phyloP scores from a whole-genome alignment of 2,113 vertebrate genomes.

The Trichomycterus rosablanca region DNA sequence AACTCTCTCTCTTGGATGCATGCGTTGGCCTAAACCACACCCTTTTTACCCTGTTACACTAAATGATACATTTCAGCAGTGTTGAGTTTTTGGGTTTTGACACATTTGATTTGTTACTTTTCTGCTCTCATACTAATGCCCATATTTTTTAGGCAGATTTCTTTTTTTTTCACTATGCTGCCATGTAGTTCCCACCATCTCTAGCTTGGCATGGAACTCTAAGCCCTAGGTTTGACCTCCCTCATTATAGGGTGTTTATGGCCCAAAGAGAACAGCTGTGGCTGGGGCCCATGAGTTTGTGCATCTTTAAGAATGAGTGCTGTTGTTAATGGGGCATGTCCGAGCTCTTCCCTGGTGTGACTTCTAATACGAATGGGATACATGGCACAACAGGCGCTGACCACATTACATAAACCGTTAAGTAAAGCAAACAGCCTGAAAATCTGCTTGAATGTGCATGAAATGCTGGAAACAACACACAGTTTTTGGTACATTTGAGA shows the following conservation, averaged over 20 bases:
- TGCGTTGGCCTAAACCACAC: too few relatives aligned
- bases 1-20: too few relatives aligned
- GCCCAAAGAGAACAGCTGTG: slow-evolving; percentile 54
- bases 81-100: too few relatives aligned
- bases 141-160: slow-evolving; percentile 53
- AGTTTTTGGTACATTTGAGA: slow-evolving; percentile 1
- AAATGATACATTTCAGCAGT: too few relatives aligned
- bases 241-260: slow-evolving; percentile 59
- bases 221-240: slow-evolving; percentile 51
- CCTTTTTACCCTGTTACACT: too few relatives aligned
- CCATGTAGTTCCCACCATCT: slow-evolving; percentile 13
- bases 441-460: slow-evolving; percentile 21
- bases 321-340: slow-evolving; percentile 57
- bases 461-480: slow-evolving; percentile 25
- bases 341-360: slow-evolving; percentile 27
- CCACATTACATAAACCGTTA: slow-evolving; percentile 30
- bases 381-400: slow-evolving; percentile 5
- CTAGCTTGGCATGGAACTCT: slow-evolving; percentile 51
- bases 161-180: slow-evolving; percentile 51
- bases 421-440: slow-evolving; percentile 29
- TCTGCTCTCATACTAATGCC: slow-evolving; percentile 54
- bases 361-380: slow-evolving; percentile 28
- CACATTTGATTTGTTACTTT: slow-evolving; percentile 61
- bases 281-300: slow-evolving; percentile 41
- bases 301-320: slow-evolving; percentile 54